Conservation (phyloP, 2,113 vertebrate genomes). For the Chaetodon auriga region DNA sequence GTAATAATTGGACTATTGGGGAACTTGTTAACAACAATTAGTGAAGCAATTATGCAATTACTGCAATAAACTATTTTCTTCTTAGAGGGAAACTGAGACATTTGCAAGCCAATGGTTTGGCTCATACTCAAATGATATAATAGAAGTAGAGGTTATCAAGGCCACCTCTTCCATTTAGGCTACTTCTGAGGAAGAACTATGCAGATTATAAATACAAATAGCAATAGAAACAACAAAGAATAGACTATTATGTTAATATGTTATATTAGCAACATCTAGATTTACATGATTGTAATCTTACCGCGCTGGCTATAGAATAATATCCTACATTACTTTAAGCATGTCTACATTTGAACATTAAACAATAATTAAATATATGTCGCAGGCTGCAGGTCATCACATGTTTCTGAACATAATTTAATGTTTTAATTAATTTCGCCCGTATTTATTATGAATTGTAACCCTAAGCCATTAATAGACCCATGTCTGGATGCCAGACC, state of each 20-base stretch:
- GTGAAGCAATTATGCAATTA: conserved; percentile 87
- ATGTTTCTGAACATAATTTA: neutral
- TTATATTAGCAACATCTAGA: neutral
- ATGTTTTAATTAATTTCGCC: neutral
- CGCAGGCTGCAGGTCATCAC: neutral
- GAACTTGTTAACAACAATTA: conserved; percentile 88
- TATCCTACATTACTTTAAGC: neutral
- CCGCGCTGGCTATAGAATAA: neutral
- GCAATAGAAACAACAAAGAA: neutral
- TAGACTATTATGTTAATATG: neutral
- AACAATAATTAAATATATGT: neutral
- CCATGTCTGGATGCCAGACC: neutral
- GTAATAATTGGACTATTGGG: conserved; percentile 83
- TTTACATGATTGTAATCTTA: neutral
- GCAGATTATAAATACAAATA: neutral
- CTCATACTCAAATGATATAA: conserved; percentile 16
- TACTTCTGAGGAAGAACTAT: conserved; percentile 3
- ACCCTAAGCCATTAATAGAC: neutral
- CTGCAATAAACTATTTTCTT: conserved; percentile 85
- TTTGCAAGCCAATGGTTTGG: conserved; percentile 81
- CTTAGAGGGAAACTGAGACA: conserved; percentile 53
- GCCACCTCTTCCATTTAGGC: conserved; percentile 11
- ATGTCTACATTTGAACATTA: neutral
- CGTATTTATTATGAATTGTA: neutral
- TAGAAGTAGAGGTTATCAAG: neutral